A percentile compares a stretch with the other conserved stretches of the same genome.
Evolutionary conservation across 2,797 vertebrate species (phyloP).

Genomic region (Columba guinea): DNA sequence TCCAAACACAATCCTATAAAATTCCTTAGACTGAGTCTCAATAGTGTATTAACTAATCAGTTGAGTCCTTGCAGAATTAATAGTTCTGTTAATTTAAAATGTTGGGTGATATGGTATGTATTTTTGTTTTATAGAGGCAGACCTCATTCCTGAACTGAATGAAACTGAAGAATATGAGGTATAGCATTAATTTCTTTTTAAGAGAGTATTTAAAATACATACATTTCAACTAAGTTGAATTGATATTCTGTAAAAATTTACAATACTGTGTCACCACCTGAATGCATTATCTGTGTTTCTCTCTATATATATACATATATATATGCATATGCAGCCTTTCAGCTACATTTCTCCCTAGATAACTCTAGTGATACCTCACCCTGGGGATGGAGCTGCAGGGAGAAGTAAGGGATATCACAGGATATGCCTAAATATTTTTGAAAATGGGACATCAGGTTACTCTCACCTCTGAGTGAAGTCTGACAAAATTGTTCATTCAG

Average conservation of each 20-base stretch:
- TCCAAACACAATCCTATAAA: neutral
- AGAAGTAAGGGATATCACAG: neutral
- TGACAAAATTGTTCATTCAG: neutral
- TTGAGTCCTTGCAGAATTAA: neutral
- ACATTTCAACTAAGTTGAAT: neutral
- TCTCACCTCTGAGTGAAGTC: neutral
- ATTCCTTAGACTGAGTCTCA: neutral
- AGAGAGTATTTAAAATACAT: neutral
- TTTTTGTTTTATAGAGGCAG: conserved; percentile 84
- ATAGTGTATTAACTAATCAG: neutral
- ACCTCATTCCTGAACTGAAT: conserved; percentile 79
- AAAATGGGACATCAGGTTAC: neutral
- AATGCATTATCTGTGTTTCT: neutral
- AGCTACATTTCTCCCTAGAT: neutral
- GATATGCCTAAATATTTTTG: neutral
- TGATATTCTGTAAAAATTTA: neutral
- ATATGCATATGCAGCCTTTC: neutral
- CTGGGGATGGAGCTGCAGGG: neutral
- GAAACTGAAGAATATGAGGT: conserved; percentile 85
- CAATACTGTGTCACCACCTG: neutral
- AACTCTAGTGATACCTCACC: neutral
- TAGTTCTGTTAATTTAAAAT: conserved; percentile 30
- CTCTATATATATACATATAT: too few species aligned
- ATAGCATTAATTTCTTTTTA: conserved; percentile 62
- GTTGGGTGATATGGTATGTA: conserved; percentile 34